Evolutionary conservation across 2,888 invertebrate species (phyloP).

Genomic region (Volucella bombylans): DNA sequence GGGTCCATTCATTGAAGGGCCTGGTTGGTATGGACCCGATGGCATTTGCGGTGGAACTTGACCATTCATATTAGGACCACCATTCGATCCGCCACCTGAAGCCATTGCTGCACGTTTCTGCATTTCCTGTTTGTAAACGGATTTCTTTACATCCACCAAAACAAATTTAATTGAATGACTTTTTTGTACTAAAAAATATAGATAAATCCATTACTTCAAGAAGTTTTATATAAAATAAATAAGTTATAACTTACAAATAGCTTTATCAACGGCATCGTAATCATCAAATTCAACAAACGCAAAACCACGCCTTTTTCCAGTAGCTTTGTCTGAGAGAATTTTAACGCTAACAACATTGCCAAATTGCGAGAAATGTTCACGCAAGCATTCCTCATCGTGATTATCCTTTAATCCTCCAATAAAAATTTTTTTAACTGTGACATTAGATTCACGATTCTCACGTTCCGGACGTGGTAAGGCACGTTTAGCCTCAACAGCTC

Average conservation of each 20-base stretch:
- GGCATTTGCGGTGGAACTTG: slow-evolving; percentile 75
- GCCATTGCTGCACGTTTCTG: slow-evolving; percentile 83
- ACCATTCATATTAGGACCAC: slow-evolving; percentile 75
- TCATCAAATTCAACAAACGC: slow-evolving; percentile 98
- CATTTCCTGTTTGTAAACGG: slow-evolving; percentile 93
- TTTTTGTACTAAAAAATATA: slow-evolving; percentile 85
- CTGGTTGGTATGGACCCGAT: slow-evolving; percentile 77
- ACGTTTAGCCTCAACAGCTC: slow-evolving; percentile 97
- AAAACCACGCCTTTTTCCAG: slow-evolving; percentile 96
- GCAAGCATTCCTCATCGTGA: slow-evolving; percentile 93
- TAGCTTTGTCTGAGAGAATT: slow-evolving; percentile 94
- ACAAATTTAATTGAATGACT: slow-evolving; percentile 92
- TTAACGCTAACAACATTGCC: slow-evolving; percentile 92
- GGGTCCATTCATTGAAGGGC: slow-evolving; percentile 77
- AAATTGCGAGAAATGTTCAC: slow-evolving; percentile 90
- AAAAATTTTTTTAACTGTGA: slow-evolving; percentile 96
- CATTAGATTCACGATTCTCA: slow-evolving; percentile 94
- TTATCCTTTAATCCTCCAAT: slow-evolving; percentile 97
- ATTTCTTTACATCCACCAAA: slow-evolving; percentile 95
- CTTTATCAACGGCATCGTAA: slow-evolving; percentile 98
- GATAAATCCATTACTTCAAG: background rate
- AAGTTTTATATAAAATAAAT: background rate
- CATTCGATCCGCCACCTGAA: slow-evolving; percentile 81
- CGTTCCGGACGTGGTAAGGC: slow-evolving; percentile 96
- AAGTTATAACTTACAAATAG: slow-evolving; percentile 90